Conservation (phyloP, 2,113 vertebrate species). For the Scatophagus argus region DNA sequence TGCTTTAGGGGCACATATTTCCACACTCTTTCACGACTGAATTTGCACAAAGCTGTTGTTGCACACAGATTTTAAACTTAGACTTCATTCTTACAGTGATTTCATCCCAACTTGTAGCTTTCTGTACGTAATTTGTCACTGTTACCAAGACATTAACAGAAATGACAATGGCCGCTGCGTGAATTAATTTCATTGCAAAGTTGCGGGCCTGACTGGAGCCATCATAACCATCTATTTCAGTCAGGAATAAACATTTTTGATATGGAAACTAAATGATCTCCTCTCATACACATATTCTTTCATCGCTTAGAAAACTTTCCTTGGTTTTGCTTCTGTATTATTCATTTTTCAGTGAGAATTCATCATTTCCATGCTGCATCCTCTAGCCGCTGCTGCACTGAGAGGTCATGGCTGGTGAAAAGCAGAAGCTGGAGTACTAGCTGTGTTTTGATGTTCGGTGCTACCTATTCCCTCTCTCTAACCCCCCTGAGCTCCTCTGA, state of each 20-base stretch:
- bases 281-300: not conserved
- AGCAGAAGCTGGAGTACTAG: slow-evolving; percentile 52
- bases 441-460: slow-evolving; percentile 79
- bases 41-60: no score
- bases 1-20: no score
- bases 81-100: no score
- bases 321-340: slow-evolving; percentile 15
- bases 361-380: slow-evolving; percentile 42
- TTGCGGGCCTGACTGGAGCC: not conserved
- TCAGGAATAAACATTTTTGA: not conserved
- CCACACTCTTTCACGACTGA: no score
- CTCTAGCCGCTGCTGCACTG: slow-evolving; percentile 13
- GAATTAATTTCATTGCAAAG: not conserved
- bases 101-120: no score
- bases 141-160: no score
- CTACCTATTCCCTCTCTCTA: slow-evolving; percentile 70
- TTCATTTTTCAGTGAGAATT: slow-evolving; percentile 40
- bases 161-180: no score
- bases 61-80: no score
- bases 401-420: slow-evolving; percentile 75
- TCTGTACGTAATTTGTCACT: no score
- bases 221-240: not conserved
- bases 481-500: slow-evolving; percentile 74
- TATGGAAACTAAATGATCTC: not conserved
- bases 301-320: not conserved